Conservation (phyloP, 64 coral and sea anemone species). For the Acropora yongei region DNA sequence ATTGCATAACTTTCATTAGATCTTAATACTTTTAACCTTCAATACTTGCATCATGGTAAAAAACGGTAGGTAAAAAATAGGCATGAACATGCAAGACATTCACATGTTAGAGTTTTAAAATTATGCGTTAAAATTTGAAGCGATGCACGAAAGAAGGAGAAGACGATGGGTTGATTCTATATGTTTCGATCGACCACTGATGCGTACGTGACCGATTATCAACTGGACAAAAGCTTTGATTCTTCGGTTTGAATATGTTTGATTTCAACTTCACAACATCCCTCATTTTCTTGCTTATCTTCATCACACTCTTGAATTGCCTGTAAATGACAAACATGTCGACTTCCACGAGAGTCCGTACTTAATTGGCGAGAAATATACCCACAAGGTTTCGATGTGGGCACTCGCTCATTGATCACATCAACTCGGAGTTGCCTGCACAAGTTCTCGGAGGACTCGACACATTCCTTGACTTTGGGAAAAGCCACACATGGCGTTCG, state of each 20-base stretch:
- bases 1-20: too few relatives aligned
- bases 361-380: slow-evolving; percentile 4
- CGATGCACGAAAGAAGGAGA: too few relatives aligned
- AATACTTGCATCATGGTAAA: too few relatives aligned
- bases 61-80: too few relatives aligned
- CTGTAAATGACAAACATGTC: slow-evolving; percentile 21
- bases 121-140: too few relatives aligned
- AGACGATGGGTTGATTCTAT: too few relatives aligned
- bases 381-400: not conserved
- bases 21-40: too few relatives aligned
- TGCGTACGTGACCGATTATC: not conserved
- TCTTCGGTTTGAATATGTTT: not conserved
- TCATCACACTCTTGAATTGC: slow-evolving; percentile 31
- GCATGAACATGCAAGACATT: too few relatives aligned
- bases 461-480: not conserved
- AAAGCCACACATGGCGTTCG: not conserved
- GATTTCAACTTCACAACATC: not conserved
- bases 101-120: too few relatives aligned
- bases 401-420: not conserved
- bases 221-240: not conserved
- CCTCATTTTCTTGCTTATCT: slow-evolving; percentile 13
- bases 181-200: not conserved
- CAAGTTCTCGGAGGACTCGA: not conserved
- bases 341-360: not conserved
- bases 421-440: slow-evolving; percentile 16